phyloP scores from a whole-genome alignment of 2,797 vertebrate genomes.

The Thalassophryne amazonica region DNA sequence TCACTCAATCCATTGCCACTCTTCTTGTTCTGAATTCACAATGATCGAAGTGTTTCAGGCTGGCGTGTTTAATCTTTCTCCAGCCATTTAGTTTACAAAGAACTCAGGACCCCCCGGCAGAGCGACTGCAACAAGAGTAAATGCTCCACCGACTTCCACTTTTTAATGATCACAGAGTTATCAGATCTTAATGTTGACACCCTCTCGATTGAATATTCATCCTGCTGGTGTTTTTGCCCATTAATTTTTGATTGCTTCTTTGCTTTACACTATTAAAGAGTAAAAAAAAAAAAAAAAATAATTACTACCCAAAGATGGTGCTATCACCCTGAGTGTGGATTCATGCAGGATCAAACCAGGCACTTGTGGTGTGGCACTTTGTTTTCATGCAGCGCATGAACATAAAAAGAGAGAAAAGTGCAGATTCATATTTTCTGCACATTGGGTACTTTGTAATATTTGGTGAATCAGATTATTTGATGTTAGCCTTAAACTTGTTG shows the following conservation, averaged over 20 bases:
- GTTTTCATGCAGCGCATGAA: slow-evolving; percentile 53
- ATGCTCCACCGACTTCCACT: slow-evolving; percentile 76
- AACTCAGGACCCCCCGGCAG: slow-evolving; percentile 76
- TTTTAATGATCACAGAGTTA: slow-evolving; percentile 83
- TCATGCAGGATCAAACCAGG: slow-evolving; percentile 69
- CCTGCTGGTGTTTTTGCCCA: slow-evolving; percentile 79
- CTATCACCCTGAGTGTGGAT: slow-evolving; percentile 70
- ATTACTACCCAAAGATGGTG: slow-evolving; percentile 74
- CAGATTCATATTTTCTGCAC: slow-evolving; percentile 54
- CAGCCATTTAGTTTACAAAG: slow-evolving; percentile 82
- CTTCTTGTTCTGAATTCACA: slow-evolving; percentile 66
- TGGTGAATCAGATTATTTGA: slow-evolving; percentile 41
- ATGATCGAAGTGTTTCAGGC: slow-evolving; percentile 71
- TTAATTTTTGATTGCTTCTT: slow-evolving; percentile 81
- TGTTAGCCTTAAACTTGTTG: slow-evolving; percentile 23
- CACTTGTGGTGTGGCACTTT: slow-evolving; percentile 59
- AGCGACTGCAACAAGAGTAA: slow-evolving; percentile 75
- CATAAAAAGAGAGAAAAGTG: slow-evolving; percentile 50
- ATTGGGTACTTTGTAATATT: slow-evolving; percentile 55
- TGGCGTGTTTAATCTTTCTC: slow-evolving; percentile 78
- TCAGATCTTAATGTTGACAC: slow-evolving; percentile 83
- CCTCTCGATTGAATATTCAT: slow-evolving; percentile 80
- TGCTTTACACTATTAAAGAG: slow-evolving; percentile 78
- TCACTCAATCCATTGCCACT: slow-evolving; percentile 47
- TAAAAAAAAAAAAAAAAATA: slow-evolving; percentile 76